A percentile compares a stretch with the other conserved stretches of the same genome.
Conservation (phyloP, 2,797 vertebrate species). For the Melanotaenia maccullochi region DNA sequence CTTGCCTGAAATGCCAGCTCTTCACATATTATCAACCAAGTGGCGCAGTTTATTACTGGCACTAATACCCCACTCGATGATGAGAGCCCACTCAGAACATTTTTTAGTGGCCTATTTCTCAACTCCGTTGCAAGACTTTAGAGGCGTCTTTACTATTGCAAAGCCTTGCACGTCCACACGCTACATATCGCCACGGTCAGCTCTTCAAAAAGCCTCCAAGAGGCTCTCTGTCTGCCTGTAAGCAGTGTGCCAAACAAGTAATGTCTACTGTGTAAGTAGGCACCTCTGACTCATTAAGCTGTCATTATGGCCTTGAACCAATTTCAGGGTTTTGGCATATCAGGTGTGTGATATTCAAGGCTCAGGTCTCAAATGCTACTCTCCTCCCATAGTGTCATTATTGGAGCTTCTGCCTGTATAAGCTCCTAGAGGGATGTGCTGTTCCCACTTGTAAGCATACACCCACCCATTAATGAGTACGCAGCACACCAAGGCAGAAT, state of each 20-base stretch:
- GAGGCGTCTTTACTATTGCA: slow-evolving; percentile 6
- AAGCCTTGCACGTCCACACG: not conserved
- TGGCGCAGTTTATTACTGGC: slow-evolving; percentile 72
- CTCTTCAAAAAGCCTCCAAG: slow-evolving; percentile 16
- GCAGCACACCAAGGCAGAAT: slow-evolving; percentile 15
- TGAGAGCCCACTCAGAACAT: slow-evolving; percentile 69
- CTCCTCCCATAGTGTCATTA: slow-evolving; percentile 57
- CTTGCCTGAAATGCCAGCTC: slow-evolving; percentile 71
- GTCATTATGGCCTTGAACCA: slow-evolving; percentile 41
- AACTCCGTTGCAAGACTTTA: slow-evolving; percentile 29
- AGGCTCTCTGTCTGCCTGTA: not conserved
- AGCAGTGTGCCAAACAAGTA: not conserved
- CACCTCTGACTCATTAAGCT: slow-evolving; percentile 55
- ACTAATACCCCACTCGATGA: slow-evolving; percentile 72
- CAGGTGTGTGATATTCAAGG: slow-evolving; percentile 38
- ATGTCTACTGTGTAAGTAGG: slow-evolving; percentile 24
- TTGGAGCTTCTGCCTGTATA: slow-evolving; percentile 55
- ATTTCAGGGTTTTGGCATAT: slow-evolving; percentile 51
- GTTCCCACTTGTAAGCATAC: slow-evolving; percentile 30
- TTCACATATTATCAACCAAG: slow-evolving; percentile 69
- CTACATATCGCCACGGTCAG: slow-evolving; percentile 2
- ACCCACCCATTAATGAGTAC: slow-evolving; percentile 26
- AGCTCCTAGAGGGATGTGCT: slow-evolving; percentile 47
- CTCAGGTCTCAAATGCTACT: slow-evolving; percentile 47
- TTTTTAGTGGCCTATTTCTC: slow-evolving; percentile 54